A percentile compares a stretch with the other conserved stretches of the same genome.
phyloP scores from a whole-genome alignment of 2,888 invertebrate genomes.

The Capitulum mitella region DNA sequence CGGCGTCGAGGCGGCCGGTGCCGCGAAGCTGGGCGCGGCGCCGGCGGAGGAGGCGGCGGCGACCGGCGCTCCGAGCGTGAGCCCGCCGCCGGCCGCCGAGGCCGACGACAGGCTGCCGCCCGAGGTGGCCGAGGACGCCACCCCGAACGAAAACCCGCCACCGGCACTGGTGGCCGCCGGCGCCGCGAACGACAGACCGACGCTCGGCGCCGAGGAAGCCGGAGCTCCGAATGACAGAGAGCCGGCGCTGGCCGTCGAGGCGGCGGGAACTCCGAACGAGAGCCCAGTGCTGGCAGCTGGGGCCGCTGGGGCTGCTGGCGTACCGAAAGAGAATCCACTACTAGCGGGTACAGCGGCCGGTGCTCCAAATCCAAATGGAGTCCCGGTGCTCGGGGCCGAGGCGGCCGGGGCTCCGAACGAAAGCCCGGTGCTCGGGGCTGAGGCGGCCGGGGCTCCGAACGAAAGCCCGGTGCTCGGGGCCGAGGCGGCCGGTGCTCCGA shows the following conservation, averaged over 20 bases:
- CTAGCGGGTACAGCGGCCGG: too few species aligned
- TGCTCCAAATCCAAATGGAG: too few species aligned
- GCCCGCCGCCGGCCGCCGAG: neutral
- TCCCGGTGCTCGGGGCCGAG: conserved; percentile 27
- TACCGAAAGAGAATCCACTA: conserved; percentile 31
- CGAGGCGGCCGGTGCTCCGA: conserved; percentile 32
- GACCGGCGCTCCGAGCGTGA: neutral
- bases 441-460: neutral
- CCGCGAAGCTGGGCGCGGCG: too few species aligned
- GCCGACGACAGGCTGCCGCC: neutral
- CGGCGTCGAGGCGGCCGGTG: too few species aligned
- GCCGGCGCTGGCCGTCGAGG: conserved; percentile 27
- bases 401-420: neutral
- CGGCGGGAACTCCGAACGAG: conserved; percentile 27
- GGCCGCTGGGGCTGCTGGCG: conserved; percentile 30
- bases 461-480: neutral
- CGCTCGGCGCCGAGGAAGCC: conserved; percentile 8
- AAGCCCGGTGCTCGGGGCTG: conserved; percentile 27
- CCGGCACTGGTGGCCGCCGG: conserved; percentile 24
- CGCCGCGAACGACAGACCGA: conserved; percentile 19
- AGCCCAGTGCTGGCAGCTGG: conserved; percentile 17
- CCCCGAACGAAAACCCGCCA: conserved; percentile 29
- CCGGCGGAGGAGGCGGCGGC: neutral
- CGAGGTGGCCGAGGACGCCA: neutral
- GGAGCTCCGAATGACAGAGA: conserved; percentile 23